phyloP scores from a whole-genome alignment of 2,797 vertebrate species.

The Lepus oiostolus region DNA sequence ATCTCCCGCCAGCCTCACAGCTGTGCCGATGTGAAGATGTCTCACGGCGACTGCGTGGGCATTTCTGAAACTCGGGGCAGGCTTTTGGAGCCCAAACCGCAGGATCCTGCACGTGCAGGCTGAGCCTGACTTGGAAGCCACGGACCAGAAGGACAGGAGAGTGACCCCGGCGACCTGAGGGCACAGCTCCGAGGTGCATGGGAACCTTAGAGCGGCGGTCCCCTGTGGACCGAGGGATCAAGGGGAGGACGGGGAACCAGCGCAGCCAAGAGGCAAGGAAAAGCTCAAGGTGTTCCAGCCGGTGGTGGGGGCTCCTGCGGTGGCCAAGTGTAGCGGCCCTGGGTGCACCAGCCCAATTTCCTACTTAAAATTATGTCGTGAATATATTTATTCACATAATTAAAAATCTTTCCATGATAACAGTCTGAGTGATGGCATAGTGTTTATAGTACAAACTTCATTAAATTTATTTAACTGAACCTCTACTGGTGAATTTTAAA shows the following conservation, averaged over 20 bases:
- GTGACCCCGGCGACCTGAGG: conserved; percentile 82
- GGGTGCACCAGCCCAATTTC: neutral
- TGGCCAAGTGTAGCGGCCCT: too few species aligned
- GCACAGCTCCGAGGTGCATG: conserved; percentile 87
- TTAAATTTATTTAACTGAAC: neutral
- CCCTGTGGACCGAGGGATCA: conserved; percentile 89
- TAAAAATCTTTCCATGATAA: neutral
- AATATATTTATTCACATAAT: neutral
- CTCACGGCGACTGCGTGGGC: conserved; percentile 95
- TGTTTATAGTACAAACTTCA: neutral
- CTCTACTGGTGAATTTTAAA: neutral
- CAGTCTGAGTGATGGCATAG: neutral
- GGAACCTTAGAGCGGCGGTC: conserved; percentile 87
- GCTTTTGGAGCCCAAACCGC: conserved; percentile 93
- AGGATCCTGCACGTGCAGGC: conserved; percentile 93
- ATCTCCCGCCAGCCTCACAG: conserved; percentile 94
- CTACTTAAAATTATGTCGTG: neutral
- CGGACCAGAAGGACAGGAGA: conserved; percentile 77
- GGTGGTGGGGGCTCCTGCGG: conserved; percentile 89
- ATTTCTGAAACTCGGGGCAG: conserved; percentile 92
- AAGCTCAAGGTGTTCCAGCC: conserved; percentile 99
- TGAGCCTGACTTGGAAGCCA: conserved; percentile 79
- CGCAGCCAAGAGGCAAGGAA: conserved; percentile 98
- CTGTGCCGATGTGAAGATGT: conserved; percentile 95
- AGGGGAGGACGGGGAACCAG: conserved; percentile 97